phyloP scores from a whole-genome alignment of 2,113 vertebrate species.

The Syngnathoides biaculeatus region DNA sequence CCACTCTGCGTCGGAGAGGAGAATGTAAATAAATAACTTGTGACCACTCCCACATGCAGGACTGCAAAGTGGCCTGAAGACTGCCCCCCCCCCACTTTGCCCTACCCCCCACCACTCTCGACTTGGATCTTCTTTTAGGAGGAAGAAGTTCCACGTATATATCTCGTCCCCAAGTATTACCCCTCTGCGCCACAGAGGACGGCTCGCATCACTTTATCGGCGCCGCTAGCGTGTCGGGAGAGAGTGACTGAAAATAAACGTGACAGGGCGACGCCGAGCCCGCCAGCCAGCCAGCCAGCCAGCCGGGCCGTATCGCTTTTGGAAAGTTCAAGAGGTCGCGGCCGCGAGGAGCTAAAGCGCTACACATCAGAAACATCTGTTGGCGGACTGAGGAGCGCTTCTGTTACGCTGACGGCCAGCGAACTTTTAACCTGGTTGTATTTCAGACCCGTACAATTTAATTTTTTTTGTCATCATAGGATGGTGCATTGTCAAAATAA shows the following conservation, averaged over 20 bases:
- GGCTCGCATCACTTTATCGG: conserved; percentile 65
- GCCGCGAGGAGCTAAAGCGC: conserved; percentile 32
- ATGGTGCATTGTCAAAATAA: neutral
- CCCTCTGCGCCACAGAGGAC: conserved; percentile 51
- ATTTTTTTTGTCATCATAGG: no score
- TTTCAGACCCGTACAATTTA: neutral
- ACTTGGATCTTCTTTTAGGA: conserved; percentile 10
- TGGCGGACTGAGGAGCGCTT: neutral
- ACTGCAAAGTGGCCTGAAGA: conserved; percentile 49
- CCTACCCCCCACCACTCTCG: neutral
- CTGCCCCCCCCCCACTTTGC: conserved; percentile 13
- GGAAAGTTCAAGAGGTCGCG: conserved; percentile 54
- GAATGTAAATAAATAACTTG: conserved; percentile 58
- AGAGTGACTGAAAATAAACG: conserved; percentile 71
- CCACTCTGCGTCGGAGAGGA: conserved; percentile 59
- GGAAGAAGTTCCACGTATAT: conserved; percentile 61
- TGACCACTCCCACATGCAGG: conserved; percentile 45
- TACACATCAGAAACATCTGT: conserved; percentile 47
- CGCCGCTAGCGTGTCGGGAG: conserved; percentile 44
- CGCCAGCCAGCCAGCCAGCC: conserved; percentile 35
- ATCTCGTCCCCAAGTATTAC: conserved; percentile 36
- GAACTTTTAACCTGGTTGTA: neutral
- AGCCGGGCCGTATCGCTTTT: conserved; percentile 20
- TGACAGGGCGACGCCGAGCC: conserved; percentile 65
- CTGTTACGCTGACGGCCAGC: no score